These are phyloP conservation scores for Aphis craccivora DNA, from an alignment of 1,140 invertebrate species.

Conservation along the genomic window DNA sequence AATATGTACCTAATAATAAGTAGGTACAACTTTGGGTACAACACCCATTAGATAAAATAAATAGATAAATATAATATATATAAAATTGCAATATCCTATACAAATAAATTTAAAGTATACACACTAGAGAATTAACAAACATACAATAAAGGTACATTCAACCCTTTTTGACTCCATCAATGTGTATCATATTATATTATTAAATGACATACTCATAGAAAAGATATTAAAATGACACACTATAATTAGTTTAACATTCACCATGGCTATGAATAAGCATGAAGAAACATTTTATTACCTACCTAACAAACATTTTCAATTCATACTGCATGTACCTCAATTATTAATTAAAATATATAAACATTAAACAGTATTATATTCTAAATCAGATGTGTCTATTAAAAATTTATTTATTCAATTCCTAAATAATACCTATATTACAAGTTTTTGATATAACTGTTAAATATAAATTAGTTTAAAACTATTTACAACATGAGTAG, in stretches of 20 bases:
- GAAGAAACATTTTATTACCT: background rate
- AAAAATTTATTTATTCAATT: background rate
- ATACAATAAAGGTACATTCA: background rate
- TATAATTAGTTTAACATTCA: background rate
- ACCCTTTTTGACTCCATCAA: background rate
- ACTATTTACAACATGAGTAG: no score
- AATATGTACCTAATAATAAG: no score
- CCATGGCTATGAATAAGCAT: background rate
- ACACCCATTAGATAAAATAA: no score
- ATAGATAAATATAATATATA: no score
- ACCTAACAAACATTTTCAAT: background rate
- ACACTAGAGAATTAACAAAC: background rate
- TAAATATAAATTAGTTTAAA: no score
- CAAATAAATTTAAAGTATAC: no score
- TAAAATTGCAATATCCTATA: background rate
- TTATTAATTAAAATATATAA: background rate
- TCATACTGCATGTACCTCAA: background rate
- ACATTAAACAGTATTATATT: background rate
- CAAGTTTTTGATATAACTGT: no score
- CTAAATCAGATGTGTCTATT: background rate
- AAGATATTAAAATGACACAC: background rate
- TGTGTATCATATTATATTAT: no score
- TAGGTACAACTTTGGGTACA: no score
- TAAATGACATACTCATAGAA: no score
- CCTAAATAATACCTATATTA: no score